Percentiles rank a stretch among this genome's conserved stretches.
Evolutionary conservation across 2,888 invertebrate genomes (phyloP).

Genomic region (Hirtodrosophila duncani): DNA sequence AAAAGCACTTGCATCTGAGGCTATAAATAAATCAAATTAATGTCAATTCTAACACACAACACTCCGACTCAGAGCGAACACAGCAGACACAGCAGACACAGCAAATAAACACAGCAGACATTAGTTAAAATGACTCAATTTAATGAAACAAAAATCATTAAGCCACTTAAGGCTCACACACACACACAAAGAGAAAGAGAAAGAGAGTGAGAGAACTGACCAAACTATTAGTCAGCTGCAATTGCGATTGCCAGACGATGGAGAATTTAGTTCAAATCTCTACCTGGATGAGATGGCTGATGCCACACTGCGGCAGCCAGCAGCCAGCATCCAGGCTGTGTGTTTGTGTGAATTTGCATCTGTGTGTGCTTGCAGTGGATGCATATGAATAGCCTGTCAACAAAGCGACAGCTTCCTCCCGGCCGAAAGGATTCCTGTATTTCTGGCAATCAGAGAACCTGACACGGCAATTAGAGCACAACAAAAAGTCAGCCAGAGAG

Average conservation of each 20-base stretch:
- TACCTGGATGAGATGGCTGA: too few relatives aligned
- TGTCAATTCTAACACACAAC: constrained; percentile 47
- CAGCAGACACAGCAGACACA: constrained; percentile 5
- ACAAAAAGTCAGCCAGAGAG: constrained; percentile 34
- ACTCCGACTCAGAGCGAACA: constrained; percentile 8
- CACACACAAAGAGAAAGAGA: constrained; percentile 18
- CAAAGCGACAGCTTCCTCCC: constrained; percentile 31
- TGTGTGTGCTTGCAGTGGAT: constrained; percentile 7
- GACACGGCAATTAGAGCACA: constrained; percentile 67
- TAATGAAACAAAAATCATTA: constrained; percentile 63
- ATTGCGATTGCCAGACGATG: too few relatives aligned
- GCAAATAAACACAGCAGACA: constrained; percentile 2
- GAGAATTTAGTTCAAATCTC: too few relatives aligned
- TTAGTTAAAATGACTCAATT: constrained; percentile 46
- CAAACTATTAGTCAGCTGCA: constrained; percentile 29
- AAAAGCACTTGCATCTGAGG: constrained; percentile 34
- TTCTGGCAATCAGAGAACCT: constrained; percentile 55
- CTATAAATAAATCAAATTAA: constrained; percentile 61
- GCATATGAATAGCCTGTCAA: constrained; percentile 48
- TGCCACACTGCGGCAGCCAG: constrained; percentile 5
- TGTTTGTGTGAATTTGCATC: constrained; percentile 2
- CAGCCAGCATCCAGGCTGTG: background rate
- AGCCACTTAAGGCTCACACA: constrained; percentile 50
- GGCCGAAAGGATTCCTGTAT: constrained; percentile 9
- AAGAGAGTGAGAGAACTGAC: constrained; percentile 7